These are phyloP conservation scores for Cynoglossus semilaevis DNA, from an alignment of 2,113 vertebrate genomes.

Conservation along the genomic window DNA sequence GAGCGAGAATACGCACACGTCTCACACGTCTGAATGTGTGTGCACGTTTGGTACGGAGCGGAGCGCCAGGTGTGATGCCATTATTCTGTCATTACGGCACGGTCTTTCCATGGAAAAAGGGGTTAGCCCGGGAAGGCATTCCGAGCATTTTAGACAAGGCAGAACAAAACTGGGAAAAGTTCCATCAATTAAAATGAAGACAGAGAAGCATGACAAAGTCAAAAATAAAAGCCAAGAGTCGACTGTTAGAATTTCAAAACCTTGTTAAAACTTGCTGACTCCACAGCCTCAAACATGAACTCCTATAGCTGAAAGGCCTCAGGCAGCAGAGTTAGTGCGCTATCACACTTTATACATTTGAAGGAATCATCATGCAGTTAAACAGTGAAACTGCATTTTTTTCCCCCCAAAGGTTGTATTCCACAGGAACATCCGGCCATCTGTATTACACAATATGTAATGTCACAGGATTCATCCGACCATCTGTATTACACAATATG, in stretches of 20 bases:
- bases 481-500: too few species aligned
- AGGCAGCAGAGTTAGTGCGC: neutral
- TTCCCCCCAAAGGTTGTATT: too few species aligned
- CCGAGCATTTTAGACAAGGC: conserved; percentile 39
- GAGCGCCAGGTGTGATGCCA: conserved; percentile 67
- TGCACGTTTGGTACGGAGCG: conserved; percentile 45
- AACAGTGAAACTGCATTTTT: too few species aligned
- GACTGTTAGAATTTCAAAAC: conserved; percentile 6
- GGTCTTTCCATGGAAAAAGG: conserved; percentile 60
- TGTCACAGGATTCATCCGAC: too few species aligned
- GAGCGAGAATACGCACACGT: conserved; percentile 9
- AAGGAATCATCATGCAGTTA: too few species aligned
- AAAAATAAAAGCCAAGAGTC: conserved; percentile 7
- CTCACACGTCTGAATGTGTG: conserved; percentile 17
- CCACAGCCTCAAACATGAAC: neutral
- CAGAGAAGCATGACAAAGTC: conserved; percentile 14
- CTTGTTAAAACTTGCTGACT: conserved; percentile 5
- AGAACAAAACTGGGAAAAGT: conserved; percentile 50
- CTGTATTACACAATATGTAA: too few species aligned
- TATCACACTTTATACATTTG: too few species aligned
- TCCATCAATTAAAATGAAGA: conserved; percentile 39
- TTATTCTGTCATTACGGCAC: conserved; percentile 63
- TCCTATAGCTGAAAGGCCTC: neutral
- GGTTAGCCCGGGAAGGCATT: conserved; percentile 51
- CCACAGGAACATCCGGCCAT: too few species aligned